These are phyloP conservation scores for Chironomus riparius DNA, from an alignment of 2,888 invertebrate genomes.

Conservation along the genomic window DNA sequence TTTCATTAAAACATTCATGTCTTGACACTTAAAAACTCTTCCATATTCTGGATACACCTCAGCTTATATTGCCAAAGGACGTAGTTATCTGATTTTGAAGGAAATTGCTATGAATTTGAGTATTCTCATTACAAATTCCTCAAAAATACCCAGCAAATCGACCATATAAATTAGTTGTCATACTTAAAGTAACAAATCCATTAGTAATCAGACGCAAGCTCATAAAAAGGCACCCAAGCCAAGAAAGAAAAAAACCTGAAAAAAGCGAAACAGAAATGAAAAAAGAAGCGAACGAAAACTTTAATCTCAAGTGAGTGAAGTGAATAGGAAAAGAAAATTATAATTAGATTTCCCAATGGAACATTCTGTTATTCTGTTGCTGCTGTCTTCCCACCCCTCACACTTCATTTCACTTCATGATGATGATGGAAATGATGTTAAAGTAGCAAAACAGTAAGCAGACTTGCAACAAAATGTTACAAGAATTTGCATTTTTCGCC, in stretches of 20 bases:
- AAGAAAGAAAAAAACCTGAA: background rate
- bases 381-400: background rate
- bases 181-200: no score
- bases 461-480: constrained; percentile 18
- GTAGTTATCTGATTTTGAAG: no score
- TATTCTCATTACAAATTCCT: no score
- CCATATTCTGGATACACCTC: no score
- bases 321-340: constrained; percentile 19
- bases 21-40: no score
- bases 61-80: no score
- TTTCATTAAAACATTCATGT: no score
- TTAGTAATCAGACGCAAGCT: no score
- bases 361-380: background rate
- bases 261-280: background rate
- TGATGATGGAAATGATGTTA: background rate
- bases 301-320: constrained; percentile 22
- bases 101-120: no score
- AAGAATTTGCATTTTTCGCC: constrained; percentile 19
- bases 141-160: no score
- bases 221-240: no score
- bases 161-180: no score
- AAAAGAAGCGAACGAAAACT: constrained; percentile 1
- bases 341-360: constrained; percentile 21
- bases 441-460: background rate
- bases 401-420: background rate